Evolutionary conservation across 2,888 invertebrate genomes (phyloP).

Genomic region (Harpalus rubripes): DNA sequence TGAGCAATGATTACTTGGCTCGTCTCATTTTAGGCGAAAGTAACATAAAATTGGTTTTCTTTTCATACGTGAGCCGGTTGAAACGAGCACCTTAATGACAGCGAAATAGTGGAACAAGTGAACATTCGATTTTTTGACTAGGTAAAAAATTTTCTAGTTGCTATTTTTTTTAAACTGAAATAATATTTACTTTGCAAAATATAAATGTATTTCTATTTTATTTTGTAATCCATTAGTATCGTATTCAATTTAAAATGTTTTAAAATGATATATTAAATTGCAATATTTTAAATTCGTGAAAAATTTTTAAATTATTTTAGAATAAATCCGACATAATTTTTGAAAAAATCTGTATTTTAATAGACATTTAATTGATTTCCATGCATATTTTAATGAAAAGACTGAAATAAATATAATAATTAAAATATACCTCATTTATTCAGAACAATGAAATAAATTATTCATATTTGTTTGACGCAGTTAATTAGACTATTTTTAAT

Average conservation of each 20-base stretch:
- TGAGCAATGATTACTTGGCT: constrained; percentile 62
- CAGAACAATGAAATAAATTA: constrained; percentile 1
- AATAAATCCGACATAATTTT: neutral
- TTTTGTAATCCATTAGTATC: no score
- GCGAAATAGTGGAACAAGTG: constrained; percentile 19
- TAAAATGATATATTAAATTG: no score
- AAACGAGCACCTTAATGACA: constrained; percentile 46
- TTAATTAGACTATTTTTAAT: neutral
- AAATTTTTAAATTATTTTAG: neutral
- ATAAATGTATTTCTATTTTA: neutral
- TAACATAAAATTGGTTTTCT: constrained; percentile 62
- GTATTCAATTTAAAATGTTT: no score
- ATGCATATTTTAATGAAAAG: neutral
- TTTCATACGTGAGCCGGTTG: constrained; percentile 53
- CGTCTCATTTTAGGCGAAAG: constrained; percentile 47
- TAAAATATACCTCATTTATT: neutral
- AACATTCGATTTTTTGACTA: neutral
- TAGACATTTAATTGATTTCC: neutral
- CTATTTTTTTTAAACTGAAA: neutral
- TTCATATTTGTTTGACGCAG: neutral
- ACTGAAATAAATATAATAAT: neutral
- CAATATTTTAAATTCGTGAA: no score
- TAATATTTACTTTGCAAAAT: neutral
- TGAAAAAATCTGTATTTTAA: neutral
- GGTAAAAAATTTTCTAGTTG: neutral